phyloP scores from a whole-genome alignment of 2,888 invertebrate genomes.

The Eupithecia abbreviata region DNA sequence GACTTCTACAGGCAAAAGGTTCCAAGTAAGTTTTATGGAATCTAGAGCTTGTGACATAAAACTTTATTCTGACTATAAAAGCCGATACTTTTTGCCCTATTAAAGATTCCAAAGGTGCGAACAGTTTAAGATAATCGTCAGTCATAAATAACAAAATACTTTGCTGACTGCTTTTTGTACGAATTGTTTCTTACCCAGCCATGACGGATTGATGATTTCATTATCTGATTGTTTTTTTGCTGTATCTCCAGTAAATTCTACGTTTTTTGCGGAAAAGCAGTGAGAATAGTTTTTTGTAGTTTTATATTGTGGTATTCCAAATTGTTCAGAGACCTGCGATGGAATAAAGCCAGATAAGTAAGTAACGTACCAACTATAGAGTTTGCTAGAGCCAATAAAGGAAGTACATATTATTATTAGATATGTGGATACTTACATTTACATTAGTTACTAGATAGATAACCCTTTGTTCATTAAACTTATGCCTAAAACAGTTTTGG shows the following conservation, averaged over 20 bases:
- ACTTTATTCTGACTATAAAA: conserved; percentile 11
- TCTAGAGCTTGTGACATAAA: conserved; percentile 6
- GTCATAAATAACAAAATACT: conserved; percentile 21
- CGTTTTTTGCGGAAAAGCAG: background rate
- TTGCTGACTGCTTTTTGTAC: conserved; percentile 16
- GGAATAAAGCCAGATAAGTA: too few species aligned
- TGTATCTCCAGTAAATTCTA: background rate
- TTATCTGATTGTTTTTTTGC: conserved; percentile 5
- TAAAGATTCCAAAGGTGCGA: conserved; percentile 20
- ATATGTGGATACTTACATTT: too few species aligned
- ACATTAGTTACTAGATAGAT: too few species aligned
- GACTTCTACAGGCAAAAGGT: background rate
- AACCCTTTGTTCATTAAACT: too few species aligned
- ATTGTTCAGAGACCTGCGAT: too few species aligned
- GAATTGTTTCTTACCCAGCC: conserved; percentile 18
- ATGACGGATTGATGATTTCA: conserved; percentile 22
- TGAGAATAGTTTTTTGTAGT: background rate
- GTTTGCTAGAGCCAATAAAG: too few species aligned
- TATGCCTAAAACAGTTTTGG: too few species aligned
- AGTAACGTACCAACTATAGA: too few species aligned
- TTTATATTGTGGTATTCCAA: too few species aligned
- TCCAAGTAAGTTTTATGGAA: background rate
- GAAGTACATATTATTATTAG: too few species aligned
- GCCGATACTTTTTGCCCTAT: conserved; percentile 22
- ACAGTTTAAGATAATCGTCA: conserved; percentile 23